Conservation (phyloP, 2,113 vertebrate genomes). For the Hystrix brachyura region DNA sequence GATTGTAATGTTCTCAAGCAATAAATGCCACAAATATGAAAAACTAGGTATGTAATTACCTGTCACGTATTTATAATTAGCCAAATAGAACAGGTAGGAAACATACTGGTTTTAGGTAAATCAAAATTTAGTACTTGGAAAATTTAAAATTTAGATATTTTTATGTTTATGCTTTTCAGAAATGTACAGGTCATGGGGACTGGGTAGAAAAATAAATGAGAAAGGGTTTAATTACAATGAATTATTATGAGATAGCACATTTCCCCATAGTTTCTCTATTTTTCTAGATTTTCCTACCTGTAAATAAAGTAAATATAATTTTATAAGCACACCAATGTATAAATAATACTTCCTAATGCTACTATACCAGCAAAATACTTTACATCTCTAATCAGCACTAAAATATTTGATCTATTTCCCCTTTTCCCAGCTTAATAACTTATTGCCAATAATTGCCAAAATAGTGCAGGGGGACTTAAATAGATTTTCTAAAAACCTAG, state of each 20-base stretch:
- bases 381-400: neutral
- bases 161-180: neutral
- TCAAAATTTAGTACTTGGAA: constrained; percentile 45
- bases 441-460: constrained; percentile 26
- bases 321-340: neutral
- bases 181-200: neutral
- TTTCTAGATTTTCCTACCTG: neutral
- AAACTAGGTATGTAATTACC: neutral
- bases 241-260: constrained; percentile 23
- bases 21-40: neutral
- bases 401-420: constrained; percentile 31
- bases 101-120: neutral
- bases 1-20: constrained; percentile 4
- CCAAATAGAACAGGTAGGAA: constrained; percentile 8
- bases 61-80: constrained; percentile 2
- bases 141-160: neutral
- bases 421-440: neutral
- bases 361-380: neutral
- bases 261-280: constrained; percentile 36
- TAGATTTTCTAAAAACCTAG: constrained; percentile 38
- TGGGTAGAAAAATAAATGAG: neutral
- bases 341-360: neutral
- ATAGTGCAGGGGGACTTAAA: neutral
- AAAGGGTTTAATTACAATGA: constrained; percentile 16
- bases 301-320: constrained; percentile 18